These are phyloP conservation scores for Batillaria attramentaria DNA, from an alignment of 1,140 invertebrate species.

Conservation along the genomic window DNA sequence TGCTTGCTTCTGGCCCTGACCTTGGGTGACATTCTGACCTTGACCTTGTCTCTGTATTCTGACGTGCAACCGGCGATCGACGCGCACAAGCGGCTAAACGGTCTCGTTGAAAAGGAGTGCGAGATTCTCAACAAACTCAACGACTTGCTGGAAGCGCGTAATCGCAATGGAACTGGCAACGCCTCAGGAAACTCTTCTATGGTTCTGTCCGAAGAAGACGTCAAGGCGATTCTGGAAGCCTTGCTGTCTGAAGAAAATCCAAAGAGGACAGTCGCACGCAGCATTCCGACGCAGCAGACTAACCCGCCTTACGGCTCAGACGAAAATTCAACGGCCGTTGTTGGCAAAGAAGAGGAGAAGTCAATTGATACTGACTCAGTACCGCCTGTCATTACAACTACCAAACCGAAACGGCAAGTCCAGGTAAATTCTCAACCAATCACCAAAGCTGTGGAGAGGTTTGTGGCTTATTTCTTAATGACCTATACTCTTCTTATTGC, in stretches of 20 bases:
- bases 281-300: too few species aligned
- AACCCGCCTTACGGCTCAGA: too few species aligned
- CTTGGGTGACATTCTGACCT: constrained; percentile 8
- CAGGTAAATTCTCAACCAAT: constrained; percentile 8
- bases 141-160: not conserved
- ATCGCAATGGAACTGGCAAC: too few species aligned
- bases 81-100: too few species aligned
- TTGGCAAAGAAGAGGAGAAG: too few species aligned
- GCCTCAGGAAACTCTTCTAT: too few species aligned
- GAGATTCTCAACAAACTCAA: not conserved
- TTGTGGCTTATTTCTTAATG: constrained; percentile 27
- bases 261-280: too few species aligned
- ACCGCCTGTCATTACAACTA: not conserved
- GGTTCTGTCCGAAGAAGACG: too few species aligned
- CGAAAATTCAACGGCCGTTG: too few species aligned
- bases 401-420: not conserved
- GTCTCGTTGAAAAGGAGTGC: not conserved
- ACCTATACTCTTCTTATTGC: constrained; percentile 15
- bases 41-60: constrained; percentile 23
- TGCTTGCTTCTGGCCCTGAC: constrained; percentile 30
- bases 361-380: too few species aligned
- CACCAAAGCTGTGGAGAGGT: constrained; percentile 16
- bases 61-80: constrained; percentile 23
- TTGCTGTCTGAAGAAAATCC: too few species aligned
- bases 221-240: too few species aligned